A percentile compares a stretch with the other conserved stretches of the same genome.
Conservation (phyloP, 1,140 invertebrate genomes). For the Leptonema lineaticorne region DNA sequence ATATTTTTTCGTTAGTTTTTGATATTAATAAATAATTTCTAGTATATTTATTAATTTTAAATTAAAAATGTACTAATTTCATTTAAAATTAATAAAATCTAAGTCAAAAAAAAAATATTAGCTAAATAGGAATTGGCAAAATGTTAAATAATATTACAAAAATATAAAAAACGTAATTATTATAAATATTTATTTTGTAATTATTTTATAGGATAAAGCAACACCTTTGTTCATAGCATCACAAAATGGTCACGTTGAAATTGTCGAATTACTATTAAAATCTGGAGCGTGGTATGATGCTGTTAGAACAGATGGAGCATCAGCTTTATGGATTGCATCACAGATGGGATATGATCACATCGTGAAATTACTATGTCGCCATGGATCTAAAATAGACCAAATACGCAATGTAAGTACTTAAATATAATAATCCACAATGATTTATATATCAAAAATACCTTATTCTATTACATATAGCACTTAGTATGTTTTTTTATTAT, state of each 20-base stretch:
- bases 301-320: conserved; percentile 77
- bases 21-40: too few species aligned
- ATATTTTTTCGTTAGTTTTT: too few species aligned
- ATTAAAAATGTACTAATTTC: too few species aligned
- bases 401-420: conserved; percentile 68
- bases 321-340: conserved; percentile 88
- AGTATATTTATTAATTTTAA: too few species aligned
- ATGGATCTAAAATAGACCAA: conserved; percentile 77
- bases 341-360: conserved; percentile 90
- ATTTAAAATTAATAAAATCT: too few species aligned
- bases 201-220: conserved; percentile 71
- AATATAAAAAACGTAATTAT: not conserved
- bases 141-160: not conserved
- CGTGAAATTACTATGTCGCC: conserved; percentile 72
- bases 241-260: conserved; percentile 83
- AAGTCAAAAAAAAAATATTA: not conserved
- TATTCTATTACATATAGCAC: too few species aligned
- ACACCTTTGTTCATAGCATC: conserved; percentile 87
- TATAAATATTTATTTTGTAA: not conserved
- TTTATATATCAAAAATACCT: not conserved
- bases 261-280: conserved; percentile 67
- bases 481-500: too few species aligned
- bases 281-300: conserved; percentile 71
- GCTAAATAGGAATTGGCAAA: not conserved
- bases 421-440: not conserved